A percentile compares a stretch with the other conserved stretches of the same genome.
Conservation (phyloP, 2,888 invertebrate species). For the Hartigia nigra region DNA sequence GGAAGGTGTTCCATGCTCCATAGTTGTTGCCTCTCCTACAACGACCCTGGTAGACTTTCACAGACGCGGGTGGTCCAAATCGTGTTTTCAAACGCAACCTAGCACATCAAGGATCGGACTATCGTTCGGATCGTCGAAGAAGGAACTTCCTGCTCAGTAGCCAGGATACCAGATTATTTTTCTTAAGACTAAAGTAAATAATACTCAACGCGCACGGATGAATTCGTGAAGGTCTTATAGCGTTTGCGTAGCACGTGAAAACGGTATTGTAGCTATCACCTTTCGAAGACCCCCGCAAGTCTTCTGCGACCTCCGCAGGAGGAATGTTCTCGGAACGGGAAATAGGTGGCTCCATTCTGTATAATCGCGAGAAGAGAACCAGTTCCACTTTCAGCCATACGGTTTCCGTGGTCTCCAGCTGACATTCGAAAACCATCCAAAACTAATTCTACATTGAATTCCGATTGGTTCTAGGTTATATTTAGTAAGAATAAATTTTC, state of each 20-base stretch:
- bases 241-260: neutral
- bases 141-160: slow-evolving; percentile 32
- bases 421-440: neutral
- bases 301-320: neutral
- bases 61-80: slow-evolving; percentile 46
- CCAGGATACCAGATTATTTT: neutral
- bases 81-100: slow-evolving; percentile 10
- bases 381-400: neutral
- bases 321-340: neutral
- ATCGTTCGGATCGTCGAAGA: slow-evolving; percentile 17
- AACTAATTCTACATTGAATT: neutral
- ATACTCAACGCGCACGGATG: neutral
- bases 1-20: neutral
- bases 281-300: neutral
- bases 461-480: neutral
- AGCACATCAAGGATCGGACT: neutral
- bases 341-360: neutral
- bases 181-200: neutral
- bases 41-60: slow-evolving; percentile 40
- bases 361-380: neutral
- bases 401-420: neutral
- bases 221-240: neutral
- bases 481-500: neutral
- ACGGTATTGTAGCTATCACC: neutral
- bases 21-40: neutral